Evolutionary conservation across 2,888 invertebrate genomes (phyloP).

Genomic region (Minunthozetes semirufus): DNA sequence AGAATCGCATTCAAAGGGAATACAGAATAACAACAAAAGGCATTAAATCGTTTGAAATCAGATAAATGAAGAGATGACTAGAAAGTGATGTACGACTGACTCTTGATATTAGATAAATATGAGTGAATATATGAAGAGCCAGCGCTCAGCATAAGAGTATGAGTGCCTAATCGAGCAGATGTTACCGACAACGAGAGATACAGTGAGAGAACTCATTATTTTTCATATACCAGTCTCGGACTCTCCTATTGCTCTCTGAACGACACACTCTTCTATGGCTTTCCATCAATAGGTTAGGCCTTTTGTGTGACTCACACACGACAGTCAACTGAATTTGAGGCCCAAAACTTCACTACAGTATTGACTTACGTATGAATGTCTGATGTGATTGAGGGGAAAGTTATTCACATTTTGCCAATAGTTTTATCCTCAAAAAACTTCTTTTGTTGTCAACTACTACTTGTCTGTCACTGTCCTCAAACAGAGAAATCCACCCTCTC

Average conservation of each 20-base stretch:
- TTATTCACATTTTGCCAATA: neutral
- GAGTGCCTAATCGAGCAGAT: slow-evolving; percentile 30
- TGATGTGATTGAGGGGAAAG: slow-evolving; percentile 19
- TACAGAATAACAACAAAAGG: neutral
- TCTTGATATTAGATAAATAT: neutral
- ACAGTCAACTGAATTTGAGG: neutral
- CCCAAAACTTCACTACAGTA: slow-evolving; percentile 3
- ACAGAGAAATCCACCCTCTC: neutral
- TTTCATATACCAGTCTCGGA: slow-evolving; percentile 5
- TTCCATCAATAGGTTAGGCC: neutral
- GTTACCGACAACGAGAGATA: slow-evolving; percentile 20
- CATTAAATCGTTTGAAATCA: slow-evolving; percentile 15
- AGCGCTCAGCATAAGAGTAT: neutral
- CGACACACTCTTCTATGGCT: neutral
- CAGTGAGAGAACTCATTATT: slow-evolving; percentile 24
- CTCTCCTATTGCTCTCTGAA: neutral
- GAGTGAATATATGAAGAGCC: neutral
- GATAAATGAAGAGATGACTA: slow-evolving; percentile 12
- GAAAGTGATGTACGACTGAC: slow-evolving; percentile 23
- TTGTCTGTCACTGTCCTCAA: slow-evolving; percentile 16
- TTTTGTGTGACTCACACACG: slow-evolving; percentile 1
- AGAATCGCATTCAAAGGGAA: neutral
- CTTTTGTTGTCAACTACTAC: slow-evolving; percentile 16
- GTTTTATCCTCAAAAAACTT: neutral
- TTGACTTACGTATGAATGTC: slow-evolving; percentile 27